Base-by-base conservation (phyloP, 2,888 invertebrate species). In the Helicoverpa assulta region DNA sequence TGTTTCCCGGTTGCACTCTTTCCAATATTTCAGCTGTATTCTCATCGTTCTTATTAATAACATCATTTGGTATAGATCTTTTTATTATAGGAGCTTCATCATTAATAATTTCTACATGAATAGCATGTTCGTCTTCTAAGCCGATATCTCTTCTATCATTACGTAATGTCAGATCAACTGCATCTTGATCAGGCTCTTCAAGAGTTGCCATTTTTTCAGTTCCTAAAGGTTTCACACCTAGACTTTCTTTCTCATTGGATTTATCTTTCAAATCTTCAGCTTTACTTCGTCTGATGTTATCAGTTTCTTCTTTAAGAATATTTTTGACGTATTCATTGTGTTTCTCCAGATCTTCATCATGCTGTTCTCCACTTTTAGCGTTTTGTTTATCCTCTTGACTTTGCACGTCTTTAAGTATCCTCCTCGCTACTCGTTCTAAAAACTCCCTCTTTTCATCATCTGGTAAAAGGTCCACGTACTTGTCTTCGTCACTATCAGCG, bases 361-460 rank as follows among this genome's bases (percentile, higher is more conserved):
- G 69, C 12, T 93, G 57, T 60, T 92, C 91, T 12, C 79, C 81
- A 18, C 88, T 89, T 5, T 26, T 0, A 0, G 76, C 68, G 29
- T 81, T 71, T 37, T 73, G 76, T 1, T 73, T 73, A 7, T 69
- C 59, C 10, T 85, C 83, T 51, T 84, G 85, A 26, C 80, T 79
- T 37, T 88, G 81, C 0, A 93, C 88, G 67, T 90, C 91, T 57
- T 88, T 83, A 14, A 90, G 67, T 74, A 95, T 91, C 56, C 94
- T 86, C 78, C 91, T 89, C 0, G 93, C 93, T 14, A 95, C 88
- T 26, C 81, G 88, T 40, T 93, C 88, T 56, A 94, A 72, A 53
- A 95, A 93, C 0, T 89, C 88, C 29, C 89, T 83, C 73, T 94
- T 95, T 54, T 93, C 92, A 33, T 87, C 82, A 47, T 92, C 92